Evolutionary conservation across 1,140 invertebrate species (phyloP).

Genomic region (Habropoda laboriosa): DNA sequence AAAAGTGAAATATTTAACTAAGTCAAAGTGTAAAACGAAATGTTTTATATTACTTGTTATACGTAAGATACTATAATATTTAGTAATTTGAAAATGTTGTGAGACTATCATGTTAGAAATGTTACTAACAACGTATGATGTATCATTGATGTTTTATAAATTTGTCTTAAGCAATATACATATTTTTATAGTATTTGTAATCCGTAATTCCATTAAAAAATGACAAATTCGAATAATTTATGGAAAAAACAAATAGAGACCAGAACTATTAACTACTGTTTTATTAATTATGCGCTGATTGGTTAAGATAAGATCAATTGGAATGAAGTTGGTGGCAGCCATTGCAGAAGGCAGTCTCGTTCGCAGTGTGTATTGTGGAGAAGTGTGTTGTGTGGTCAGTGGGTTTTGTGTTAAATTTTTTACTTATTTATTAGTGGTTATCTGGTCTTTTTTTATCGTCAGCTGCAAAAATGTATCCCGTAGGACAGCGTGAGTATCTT

Average conservation of each 20-base stretch:
- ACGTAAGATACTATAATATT: background rate
- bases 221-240: background rate
- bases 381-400: slow-evolving; percentile 78
- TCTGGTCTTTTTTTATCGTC: slow-evolving; percentile 70
- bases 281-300: slow-evolving; percentile 49
- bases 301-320: slow-evolving; percentile 61
- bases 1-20: background rate
- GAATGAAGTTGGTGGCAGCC: slow-evolving; percentile 61
- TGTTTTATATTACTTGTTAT: background rate
- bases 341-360: slow-evolving; percentile 69
- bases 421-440: slow-evolving; percentile 78
- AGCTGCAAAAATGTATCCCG: slow-evolving; percentile 80
- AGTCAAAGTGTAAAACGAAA: background rate
- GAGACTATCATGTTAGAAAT: background rate
- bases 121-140: background rate
- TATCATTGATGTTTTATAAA: background rate
- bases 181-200: background rate
- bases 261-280: background rate
- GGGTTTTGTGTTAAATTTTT: slow-evolving; percentile 79
- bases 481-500: slow-evolving; percentile 81
- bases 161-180: background rate
- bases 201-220: background rate
- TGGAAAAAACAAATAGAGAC: background rate
- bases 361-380: slow-evolving; percentile 74
- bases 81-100: background rate